Evolutionary conservation across 2,797 vertebrate genomes (phyloP).

Genomic region (Cynopterus sphinx): DNA sequence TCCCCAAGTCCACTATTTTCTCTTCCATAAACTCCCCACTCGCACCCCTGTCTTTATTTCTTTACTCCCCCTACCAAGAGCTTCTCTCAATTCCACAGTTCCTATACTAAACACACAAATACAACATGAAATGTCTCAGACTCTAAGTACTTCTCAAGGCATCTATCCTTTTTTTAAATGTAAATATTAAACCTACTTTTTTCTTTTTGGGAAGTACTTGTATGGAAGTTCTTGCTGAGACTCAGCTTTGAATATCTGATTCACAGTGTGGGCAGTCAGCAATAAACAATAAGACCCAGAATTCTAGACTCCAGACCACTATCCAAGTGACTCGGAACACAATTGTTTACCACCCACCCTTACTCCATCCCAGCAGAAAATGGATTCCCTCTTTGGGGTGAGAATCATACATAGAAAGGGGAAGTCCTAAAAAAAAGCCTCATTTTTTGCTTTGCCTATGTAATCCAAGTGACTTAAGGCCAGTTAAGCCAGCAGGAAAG

Average conservation of each 20-base stretch:
- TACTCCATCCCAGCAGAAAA: not conserved
- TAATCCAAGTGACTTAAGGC: not conserved
- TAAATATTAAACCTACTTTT: not conserved
- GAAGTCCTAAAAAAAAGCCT: conserved; percentile 12
- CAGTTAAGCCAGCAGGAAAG: not conserved
- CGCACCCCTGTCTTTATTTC: not conserved
- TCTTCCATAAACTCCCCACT: not conserved
- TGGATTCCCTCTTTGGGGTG: not conserved
- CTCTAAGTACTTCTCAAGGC: not conserved
- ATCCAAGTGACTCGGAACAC: not conserved
- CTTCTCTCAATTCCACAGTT: not conserved
- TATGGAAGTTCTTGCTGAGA: not conserved
- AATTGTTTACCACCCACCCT: not conserved
- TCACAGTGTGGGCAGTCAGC: not conserved
- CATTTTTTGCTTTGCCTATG: not conserved
- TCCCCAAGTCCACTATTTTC: not conserved
- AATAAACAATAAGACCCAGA: conserved; percentile 25
- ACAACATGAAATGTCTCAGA: not conserved
- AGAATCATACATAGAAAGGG: conserved; percentile 29
- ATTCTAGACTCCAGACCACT: conserved; percentile 2
- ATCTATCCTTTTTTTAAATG: conserved; percentile 8
- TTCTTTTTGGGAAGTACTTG: not conserved
- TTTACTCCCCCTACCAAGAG: not conserved
- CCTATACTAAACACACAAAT: not conserved
- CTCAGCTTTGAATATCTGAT: not conserved